Percentiles rank a stretch among this genome's conserved stretches.
These are phyloP conservation scores for Eupithecia pulchellata DNA, from an alignment of 2,888 invertebrate species.

Conservation along the genomic window DNA sequence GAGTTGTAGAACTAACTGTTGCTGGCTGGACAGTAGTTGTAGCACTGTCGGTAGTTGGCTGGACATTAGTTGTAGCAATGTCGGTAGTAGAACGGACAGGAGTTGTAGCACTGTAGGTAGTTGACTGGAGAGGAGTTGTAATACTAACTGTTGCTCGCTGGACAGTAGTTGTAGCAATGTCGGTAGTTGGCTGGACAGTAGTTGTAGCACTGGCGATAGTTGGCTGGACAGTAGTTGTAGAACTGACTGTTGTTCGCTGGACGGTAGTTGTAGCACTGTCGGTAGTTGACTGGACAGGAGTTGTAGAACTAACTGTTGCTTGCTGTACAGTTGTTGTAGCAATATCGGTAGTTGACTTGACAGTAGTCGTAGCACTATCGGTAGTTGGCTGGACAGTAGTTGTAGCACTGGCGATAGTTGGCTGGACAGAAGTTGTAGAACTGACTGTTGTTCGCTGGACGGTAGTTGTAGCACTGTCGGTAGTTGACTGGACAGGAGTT, in stretches of 20 bases:
- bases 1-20: not conserved
- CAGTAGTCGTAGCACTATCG: not conserved
- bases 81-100: not conserved
- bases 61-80: not conserved
- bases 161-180: not conserved
- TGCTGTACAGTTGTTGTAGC: not conserved
- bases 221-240: not conserved
- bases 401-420: not conserved
- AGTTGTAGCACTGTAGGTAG: not conserved
- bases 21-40: not conserved
- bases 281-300: not conserved
- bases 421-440: not conserved
- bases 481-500: not conserved
- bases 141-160: not conserved
- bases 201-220: not conserved
- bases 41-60: not conserved
- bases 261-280: not conserved
- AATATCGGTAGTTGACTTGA: not conserved
- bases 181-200: not conserved
- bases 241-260: not conserved
- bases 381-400: not conserved
- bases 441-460: not conserved
- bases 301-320: not conserved
- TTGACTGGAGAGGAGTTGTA: not conserved
- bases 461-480: not conserved